Conservation (phyloP, 2,113 vertebrate genomes). For the Sigmodon hispidus region DNA sequence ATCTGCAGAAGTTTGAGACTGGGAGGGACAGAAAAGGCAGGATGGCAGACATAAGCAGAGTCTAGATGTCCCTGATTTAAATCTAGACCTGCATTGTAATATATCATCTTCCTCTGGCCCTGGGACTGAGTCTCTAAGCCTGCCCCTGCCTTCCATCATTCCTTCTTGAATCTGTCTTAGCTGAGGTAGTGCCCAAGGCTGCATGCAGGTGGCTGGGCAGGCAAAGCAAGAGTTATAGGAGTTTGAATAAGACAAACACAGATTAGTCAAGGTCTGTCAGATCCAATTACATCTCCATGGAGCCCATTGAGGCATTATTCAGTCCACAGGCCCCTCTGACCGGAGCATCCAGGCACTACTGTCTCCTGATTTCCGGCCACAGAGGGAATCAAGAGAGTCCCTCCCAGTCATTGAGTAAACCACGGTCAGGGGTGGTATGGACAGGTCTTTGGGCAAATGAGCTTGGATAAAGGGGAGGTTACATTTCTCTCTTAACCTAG, state of each 20-base stretch:
- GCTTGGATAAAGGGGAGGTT: not conserved
- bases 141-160: not conserved
- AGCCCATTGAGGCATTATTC: not conserved
- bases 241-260: slow-evolving; percentile 35
- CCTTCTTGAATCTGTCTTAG: not conserved
- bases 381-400: not conserved
- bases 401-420: not conserved
- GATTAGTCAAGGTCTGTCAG: slow-evolving; percentile 66
- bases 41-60: not conserved
- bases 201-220: not conserved
- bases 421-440: not conserved
- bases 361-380: not conserved
- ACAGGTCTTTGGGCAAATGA: not conserved
- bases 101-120: not conserved
- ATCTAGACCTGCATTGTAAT: not conserved
- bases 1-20: not conserved
- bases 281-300: slow-evolving; percentile 41
- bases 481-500: accelerated
- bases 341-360: not conserved
- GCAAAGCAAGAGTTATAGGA: slow-evolving; percentile 22
- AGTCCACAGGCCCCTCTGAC: not conserved
- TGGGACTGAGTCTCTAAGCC: not conserved
- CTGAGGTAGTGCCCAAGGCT: not conserved
- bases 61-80: not conserved
- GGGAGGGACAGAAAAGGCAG: not conserved